These are phyloP conservation scores for Diuraphis noxia DNA, from an alignment of 1,140 invertebrate species.

Conservation along the genomic window DNA sequence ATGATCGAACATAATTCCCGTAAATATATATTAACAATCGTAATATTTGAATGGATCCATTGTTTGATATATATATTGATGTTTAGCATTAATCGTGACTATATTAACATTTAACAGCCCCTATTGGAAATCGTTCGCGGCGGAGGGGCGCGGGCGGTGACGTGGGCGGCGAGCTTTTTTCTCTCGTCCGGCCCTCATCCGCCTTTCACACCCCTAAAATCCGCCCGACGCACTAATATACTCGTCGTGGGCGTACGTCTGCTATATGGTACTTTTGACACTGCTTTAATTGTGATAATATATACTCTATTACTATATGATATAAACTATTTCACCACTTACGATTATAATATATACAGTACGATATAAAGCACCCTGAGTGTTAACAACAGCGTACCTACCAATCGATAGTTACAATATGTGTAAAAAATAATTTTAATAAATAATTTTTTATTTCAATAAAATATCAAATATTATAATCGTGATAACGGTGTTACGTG, in stretches of 20 bases:
- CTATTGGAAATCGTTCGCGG: background rate
- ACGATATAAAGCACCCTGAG: too few species aligned
- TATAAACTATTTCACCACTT: background rate
- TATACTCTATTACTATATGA: background rate
- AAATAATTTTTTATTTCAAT: too few species aligned
- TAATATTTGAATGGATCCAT: too few species aligned
- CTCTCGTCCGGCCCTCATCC: background rate
- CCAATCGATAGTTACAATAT: too few species aligned
- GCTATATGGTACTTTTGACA: background rate
- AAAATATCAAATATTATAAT: too few species aligned
- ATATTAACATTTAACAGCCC: background rate
- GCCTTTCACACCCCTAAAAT: background rate
- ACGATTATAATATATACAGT: too few species aligned
- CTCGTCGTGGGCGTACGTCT: background rate
- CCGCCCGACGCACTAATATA: background rate
- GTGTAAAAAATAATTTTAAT: too few species aligned
- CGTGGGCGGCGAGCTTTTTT: background rate
- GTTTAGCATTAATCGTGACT: background rate
- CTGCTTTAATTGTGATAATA: background rate
- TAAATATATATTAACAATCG: too few species aligned
- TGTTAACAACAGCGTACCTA: too few species aligned
- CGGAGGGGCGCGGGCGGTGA: background rate
- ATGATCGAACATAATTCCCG: too few species aligned
- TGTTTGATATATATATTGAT: too few species aligned
- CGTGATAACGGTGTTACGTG: too few species aligned